Base-by-base conservation (phyloP, 2,113 vertebrate genomes). In the Nycticebus coucang region DNA sequence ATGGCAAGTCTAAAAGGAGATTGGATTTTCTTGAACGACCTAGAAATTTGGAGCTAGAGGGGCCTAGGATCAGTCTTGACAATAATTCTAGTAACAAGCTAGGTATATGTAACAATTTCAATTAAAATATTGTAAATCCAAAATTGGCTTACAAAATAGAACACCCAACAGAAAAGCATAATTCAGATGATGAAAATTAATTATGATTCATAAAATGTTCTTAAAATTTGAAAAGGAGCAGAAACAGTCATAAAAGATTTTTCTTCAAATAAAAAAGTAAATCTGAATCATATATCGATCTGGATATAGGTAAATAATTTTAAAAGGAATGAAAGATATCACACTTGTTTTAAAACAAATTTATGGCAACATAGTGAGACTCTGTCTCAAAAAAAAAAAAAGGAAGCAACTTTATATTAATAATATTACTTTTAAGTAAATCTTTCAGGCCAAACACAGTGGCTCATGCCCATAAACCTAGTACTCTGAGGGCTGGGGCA, bases 121-220 rank as follows among this genome's bases (percentile, higher is more conserved):
- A 94, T 88, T 57, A 69, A 96, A 94, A 60, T 72, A 81, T 72
- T 93, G 87, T 93, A 96, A 97, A 92, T 50, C 64, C 12, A 94
- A 81, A 78, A 55, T 94, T 22, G 82, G 7, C 50, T 93, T 94
- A 85, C 68, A 94, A 89, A 95, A 86, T 18, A 89, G 59, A 95
- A 14, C 41, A 92, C 68, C 26, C 77, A 93, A 89, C 59, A 24
- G 21, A 59, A 92, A 93, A 79, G 37, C 22, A 91, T 93, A 91
- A 84, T 68, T 81, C 41, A 93, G 75, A 59, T 71, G 28, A 84
- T 60, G 77, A 59, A 33, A 87, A 81, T 77, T 86, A 77, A 81
- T 77, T 86, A 77, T n/a, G 33, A 69, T n/a, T 78, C 28, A 9
- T 82, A 96, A 93, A 82, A 12, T 87, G 37, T 88, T 95, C 53